A percentile compares a stretch with the other conserved stretches of the same genome.
Evolutionary conservation across 2,113 vertebrate genomes (phyloP).

Genomic region (Chloebia gouldiae): DNA sequence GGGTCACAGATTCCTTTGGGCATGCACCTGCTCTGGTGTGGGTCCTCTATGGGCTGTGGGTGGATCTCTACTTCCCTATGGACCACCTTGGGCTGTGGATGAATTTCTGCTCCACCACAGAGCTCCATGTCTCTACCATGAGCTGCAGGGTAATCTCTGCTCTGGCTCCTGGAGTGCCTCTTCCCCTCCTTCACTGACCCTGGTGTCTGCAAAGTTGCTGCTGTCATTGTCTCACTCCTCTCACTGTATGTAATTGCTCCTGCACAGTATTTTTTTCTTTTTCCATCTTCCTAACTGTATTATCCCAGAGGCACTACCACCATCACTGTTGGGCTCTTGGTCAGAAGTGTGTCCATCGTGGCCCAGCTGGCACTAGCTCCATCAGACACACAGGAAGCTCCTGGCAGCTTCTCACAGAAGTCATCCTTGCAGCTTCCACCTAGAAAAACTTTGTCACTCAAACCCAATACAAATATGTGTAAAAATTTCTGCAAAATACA

Average conservation of each 20-base stretch:
- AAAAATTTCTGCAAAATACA: background rate
- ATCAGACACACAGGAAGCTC: background rate
- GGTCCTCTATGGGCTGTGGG: background rate
- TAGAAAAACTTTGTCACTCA: background rate
- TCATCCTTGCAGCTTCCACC: background rate
- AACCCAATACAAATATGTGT: background rate
- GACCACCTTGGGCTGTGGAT: accelerated
- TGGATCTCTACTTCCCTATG: too few relatives aligned
- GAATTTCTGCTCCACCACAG: accelerated
- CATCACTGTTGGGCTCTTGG: background rate
- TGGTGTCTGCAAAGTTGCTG: background rate
- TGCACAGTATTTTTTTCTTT: background rate
- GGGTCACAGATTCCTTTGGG: background rate
- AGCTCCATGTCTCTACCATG: background rate
- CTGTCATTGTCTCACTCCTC: background rate
- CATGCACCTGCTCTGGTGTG: background rate
- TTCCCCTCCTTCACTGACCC: background rate
- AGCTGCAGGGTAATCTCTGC: background rate
- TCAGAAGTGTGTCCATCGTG: background rate
- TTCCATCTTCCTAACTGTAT: background rate
- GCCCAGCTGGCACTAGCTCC: background rate
- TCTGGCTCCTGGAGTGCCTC: background rate
- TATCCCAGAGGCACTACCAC: background rate
- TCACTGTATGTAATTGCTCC: background rate
- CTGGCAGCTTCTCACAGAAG: background rate